phyloP scores from a whole-genome alignment of 2,113 vertebrate genomes.

The Osmerus mordax region DNA sequence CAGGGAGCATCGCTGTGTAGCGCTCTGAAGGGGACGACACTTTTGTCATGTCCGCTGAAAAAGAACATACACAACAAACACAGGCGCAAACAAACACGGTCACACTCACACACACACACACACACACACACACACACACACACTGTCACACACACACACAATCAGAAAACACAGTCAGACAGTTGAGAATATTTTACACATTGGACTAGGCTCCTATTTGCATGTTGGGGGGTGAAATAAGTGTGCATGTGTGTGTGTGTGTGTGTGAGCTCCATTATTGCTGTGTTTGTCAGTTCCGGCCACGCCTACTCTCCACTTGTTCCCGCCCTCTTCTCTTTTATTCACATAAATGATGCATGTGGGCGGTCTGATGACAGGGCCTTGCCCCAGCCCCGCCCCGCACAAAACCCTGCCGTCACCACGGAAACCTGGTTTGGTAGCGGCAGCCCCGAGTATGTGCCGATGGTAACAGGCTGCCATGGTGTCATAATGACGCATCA shows the following conservation, averaged over 20 bases:
- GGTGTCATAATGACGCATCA: too few species aligned
- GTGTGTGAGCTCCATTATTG: slow-evolving; percentile 25
- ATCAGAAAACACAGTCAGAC: slow-evolving; percentile 1
- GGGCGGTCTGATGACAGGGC: slow-evolving; percentile 61
- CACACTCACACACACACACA: slow-evolving; percentile 39
- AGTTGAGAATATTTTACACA: background rate
- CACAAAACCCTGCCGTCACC: slow-evolving; percentile 59
- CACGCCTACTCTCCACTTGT: background rate
- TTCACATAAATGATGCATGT: slow-evolving; percentile 72
- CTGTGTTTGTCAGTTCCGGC: slow-evolving; percentile 52
- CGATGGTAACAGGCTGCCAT: background rate
- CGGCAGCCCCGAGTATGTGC: slow-evolving; percentile 34
- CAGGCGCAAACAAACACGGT: slow-evolving; percentile 47
- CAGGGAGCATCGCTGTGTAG: slow-evolving; percentile 54
- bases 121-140: slow-evolving; percentile 13
- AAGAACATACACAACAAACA: slow-evolving; percentile 62
- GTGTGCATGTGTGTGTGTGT: background rate
- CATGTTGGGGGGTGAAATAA: slow-evolving; percentile 10
- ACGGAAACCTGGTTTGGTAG: slow-evolving; percentile 60
- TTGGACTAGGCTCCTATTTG: slow-evolving; percentile 7
- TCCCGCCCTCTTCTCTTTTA: slow-evolving; percentile 17
- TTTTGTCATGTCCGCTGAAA: slow-evolving; percentile 74
- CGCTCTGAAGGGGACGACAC: slow-evolving; percentile 60
- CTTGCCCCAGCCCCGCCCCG: slow-evolving; percentile 58
- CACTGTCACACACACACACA: slow-evolving; percentile 6